Evolutionary conservation across 2,797 vertebrate species (phyloP), one percentile per base, ranked within the genome.

Genomic region (Propithecus perrieri): DNA sequence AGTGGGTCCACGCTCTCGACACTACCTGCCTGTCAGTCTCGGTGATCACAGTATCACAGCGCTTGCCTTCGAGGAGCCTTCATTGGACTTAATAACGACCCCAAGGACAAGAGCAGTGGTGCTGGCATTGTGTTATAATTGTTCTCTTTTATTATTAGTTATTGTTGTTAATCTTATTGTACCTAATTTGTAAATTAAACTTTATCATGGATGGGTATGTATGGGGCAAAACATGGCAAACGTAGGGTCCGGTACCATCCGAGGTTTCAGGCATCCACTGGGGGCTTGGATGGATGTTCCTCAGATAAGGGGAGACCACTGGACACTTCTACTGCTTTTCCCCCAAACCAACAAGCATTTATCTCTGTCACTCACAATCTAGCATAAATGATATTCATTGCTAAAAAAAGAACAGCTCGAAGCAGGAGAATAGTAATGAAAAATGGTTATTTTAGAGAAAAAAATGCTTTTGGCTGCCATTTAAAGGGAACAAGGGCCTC

Each of bases 381-480:
- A 24, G 28, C 67, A 88, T 85, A 83, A 69, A 78, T 18, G 78
- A n/a, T 72, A 78, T 67, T 87, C 65, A 15, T 4, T 41, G 43
- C 57, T 83, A 81, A 85, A 86, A 59, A 90, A 38, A n/a, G 57
- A 74, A 91, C 14, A 86, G 89, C 75, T 38, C n/a, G n/a, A 89
- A 89, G 65, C 71, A 69, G 3, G 28, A 91, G 43, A 79, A 67
- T 0, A 69, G 35, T 74, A 84, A 87, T 85, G 30, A 91, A 74
- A 96, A 91, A 53, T 48, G 26, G 53, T 90, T 94, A 76, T 92
- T 92, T 96, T 4, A 26, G 85, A n/a, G 75, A 33, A 48, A 67
- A 89, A 80, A 85, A 57, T 24, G 35, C 53, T 90, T 92, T 78
- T 48, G 57, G n/a, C 43, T 89, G 75, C 65, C 20, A 57, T 71